Evolutionary conservation across 2,888 invertebrate genomes (phyloP).

Genomic region (Cotesia congregata): DNA sequence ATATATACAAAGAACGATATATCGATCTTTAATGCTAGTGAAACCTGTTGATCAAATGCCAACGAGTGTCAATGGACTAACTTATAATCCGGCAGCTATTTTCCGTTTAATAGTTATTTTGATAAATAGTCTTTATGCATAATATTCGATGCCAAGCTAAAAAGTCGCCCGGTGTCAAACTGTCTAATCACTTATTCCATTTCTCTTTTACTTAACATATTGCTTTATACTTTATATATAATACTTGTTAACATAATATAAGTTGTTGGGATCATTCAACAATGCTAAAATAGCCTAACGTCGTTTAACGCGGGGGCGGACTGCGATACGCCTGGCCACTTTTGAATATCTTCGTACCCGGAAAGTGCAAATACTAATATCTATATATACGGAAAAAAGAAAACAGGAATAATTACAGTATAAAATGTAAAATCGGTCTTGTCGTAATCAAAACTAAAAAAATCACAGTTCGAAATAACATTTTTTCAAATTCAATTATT

Average conservation of each 20-base stretch:
- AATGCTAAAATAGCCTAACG: slow-evolving; percentile 53
- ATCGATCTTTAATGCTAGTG: not conserved
- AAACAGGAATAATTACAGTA: no score
- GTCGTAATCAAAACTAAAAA: no score
- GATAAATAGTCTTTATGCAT: not conserved
- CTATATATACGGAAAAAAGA: not conserved
- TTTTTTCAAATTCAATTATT: no score
- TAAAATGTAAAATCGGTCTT: no score
- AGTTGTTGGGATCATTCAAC: slow-evolving; percentile 6
- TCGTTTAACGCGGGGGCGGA: slow-evolving; percentile 53
- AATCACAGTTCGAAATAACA: no score
- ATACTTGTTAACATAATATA: slow-evolving; percentile 1
- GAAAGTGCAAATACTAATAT: slow-evolving; percentile 15
- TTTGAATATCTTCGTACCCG: slow-evolving; percentile 39
- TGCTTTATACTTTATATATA: not conserved
- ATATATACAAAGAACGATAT: not conserved
- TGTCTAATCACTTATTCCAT: not conserved
- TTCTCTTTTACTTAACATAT: not conserved
- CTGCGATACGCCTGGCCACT: slow-evolving; percentile 47
- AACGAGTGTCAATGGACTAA: not conserved
- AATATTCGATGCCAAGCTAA: not conserved
- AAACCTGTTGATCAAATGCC: slow-evolving; percentile 1
- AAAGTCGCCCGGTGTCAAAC: not conserved
- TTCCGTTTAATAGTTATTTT: not conserved
- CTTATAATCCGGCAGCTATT: not conserved